These are phyloP conservation scores for Ciconia stormi DNA, from an alignment of 2,113 vertebrate genomes.

Conservation along the genomic window DNA sequence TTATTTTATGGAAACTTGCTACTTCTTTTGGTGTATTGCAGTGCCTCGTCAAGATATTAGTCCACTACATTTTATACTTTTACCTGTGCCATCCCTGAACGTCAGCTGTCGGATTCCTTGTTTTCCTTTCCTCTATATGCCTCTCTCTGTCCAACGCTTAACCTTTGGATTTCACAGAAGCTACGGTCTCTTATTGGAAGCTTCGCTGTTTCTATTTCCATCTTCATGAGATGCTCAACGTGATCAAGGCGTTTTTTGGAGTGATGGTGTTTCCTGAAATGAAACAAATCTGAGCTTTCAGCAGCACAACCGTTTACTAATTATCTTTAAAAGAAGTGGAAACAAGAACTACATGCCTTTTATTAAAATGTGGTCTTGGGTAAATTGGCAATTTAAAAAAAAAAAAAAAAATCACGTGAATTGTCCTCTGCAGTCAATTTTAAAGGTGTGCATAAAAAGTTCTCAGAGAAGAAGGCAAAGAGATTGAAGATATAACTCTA, in stretches of 20 bases:
- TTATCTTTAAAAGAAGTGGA: neutral
- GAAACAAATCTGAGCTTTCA: neutral
- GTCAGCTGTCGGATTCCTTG: neutral
- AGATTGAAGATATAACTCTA: neutral
- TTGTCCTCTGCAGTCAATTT: neutral
- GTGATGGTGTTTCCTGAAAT: neutral
- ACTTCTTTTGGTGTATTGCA: neutral
- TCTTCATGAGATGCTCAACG: neutral
- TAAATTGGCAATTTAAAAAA: neutral
- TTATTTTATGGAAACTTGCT: neutral
- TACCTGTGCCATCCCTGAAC: neutral
- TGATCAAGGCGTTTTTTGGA: neutral
- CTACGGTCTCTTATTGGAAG: neutral
- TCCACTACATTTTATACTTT: neutral
- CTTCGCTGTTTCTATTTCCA: neutral
- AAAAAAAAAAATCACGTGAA: neutral
- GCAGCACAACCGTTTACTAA: neutral
- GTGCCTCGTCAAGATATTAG: neutral
- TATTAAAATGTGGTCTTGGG: neutral
- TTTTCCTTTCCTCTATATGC: neutral
- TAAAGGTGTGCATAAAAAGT: neutral
- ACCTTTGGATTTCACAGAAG: neutral
- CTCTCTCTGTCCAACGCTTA: neutral
- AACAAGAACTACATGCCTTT: neutral
- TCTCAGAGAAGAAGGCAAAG: neutral